phyloP scores from a whole-genome alignment of 2,797 vertebrate genomes.

The Gila robusta region DNA sequence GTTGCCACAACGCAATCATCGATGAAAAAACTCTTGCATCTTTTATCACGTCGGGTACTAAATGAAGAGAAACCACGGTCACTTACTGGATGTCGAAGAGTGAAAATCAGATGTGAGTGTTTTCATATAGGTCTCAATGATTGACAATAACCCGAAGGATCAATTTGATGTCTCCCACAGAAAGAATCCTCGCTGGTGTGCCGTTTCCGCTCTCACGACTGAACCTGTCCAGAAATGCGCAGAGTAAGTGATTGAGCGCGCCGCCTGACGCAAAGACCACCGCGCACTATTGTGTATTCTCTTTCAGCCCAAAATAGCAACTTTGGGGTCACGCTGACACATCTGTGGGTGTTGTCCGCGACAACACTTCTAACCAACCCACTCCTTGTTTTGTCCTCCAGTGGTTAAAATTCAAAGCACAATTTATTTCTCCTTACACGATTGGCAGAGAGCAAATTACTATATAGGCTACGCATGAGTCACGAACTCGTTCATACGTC shows the following conservation, averaged over 20 bases:
- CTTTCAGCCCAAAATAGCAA: constrained; percentile 58
- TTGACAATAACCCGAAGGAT: background rate
- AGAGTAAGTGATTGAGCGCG: constrained; percentile 35
- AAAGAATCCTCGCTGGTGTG: constrained; percentile 29
- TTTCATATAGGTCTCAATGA: background rate
- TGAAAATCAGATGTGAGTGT: constrained; percentile 3
- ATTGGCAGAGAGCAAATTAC: constrained; percentile 65
- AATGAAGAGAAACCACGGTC: background rate
- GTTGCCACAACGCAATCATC: constrained; percentile 22
- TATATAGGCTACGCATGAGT: constrained; percentile 77
- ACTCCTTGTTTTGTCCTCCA: constrained; percentile 48
- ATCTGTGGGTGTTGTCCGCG: constrained; percentile 36
- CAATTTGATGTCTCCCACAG: background rate
- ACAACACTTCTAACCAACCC: constrained; percentile 23
- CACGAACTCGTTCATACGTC: constrained; percentile 76
- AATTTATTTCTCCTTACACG: constrained; percentile 20
- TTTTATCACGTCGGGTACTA: background rate
- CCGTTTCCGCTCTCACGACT: constrained; percentile 35
- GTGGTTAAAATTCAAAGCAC: constrained; percentile 35
- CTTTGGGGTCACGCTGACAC: constrained; percentile 55
- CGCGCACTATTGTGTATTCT: constrained; percentile 39
- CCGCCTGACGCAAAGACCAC: constrained; percentile 52
- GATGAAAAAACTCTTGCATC: background rate
- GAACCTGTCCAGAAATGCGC: constrained; percentile 48
- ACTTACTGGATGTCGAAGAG: constrained; percentile 23